Evolutionary conservation across 2,888 invertebrate species (phyloP), one percentile per base, ranked within the genome.

Genomic region (Leucoma salicis): DNA sequence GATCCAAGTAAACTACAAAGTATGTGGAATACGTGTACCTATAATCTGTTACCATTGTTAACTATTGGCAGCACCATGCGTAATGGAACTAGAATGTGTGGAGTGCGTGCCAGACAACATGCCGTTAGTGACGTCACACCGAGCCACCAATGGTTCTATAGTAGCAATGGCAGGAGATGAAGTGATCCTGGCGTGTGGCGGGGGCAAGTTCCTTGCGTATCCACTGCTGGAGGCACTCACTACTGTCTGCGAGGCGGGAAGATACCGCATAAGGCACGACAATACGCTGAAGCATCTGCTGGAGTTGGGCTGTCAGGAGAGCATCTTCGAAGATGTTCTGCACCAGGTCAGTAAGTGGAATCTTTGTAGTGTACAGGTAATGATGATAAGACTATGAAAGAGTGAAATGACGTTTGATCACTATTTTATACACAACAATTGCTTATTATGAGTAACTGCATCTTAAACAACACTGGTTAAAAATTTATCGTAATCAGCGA

Each of bases 41-140:
- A n/a, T n/a, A n/a, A n/a, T n/a, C n/a, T n/a, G n/a, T n/a, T n/a
- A n/a, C n/a, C n/a, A n/a, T n/a, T n/a, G n/a, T n/a, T n/a, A n/a
- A n/a, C n/a, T n/a, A 3, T 21, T 18, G 14, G 11, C 56, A 73
- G 76, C 70, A 39, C 57, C 63, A 34, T 90, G 90, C 66, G 62
- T 70, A 35, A 76, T 90, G 52, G 86, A 90, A 39, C 62, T 89
- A 58, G 66, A 70, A 36, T 90, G 90, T 49, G 61, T 60, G 39
- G 88, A 87, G 66, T 90, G 90, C 67, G 35, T 86, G 42, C 89
- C 90, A 31, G 89, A 88, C 50, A 66, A 83, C 77, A 79, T 85
- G 81, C 86, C 90, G 56, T 58, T 79, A 60, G 81, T 90, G 74
- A 66, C 72, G 63, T 77, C 83, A 3, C 82, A 78, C 64, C 62